A percentile compares a stretch with the other conserved stretches of the same genome.
These are phyloP conservation scores for Norana najaformis DNA, from an alignment of 2,888 invertebrate species.

Conservation along the genomic window DNA sequence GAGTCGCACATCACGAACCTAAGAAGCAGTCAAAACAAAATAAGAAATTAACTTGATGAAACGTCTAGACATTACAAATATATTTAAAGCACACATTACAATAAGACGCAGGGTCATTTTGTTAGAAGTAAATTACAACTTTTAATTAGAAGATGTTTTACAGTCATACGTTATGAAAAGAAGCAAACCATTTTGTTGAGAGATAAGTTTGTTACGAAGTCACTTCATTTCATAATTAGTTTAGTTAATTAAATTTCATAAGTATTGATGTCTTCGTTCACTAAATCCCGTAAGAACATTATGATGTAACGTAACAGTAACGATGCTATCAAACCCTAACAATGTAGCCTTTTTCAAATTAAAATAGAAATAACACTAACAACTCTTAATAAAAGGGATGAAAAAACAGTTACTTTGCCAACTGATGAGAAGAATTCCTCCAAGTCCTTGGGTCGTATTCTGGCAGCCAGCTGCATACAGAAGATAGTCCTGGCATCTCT, in stretches of 20 bases:
- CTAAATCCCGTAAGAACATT: neutral
- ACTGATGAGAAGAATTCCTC: slow-evolving; percentile 99
- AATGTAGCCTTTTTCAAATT: neutral
- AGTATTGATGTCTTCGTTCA: too few relatives aligned
- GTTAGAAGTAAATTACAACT: neutral
- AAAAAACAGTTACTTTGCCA: slow-evolving; percentile 76
- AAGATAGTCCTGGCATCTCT: slow-evolving; percentile 97
- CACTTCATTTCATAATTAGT: neutral
- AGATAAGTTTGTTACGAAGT: too few relatives aligned
- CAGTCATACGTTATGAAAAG: neutral
- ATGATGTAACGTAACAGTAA: neutral
- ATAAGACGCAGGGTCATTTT: neutral
- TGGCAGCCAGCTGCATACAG: slow-evolving; percentile 95
- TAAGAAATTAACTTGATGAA: neutral
- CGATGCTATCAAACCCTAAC: neutral
- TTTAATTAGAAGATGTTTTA: neutral
- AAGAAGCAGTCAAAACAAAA: neutral
- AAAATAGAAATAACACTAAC: slow-evolving; percentile 14
- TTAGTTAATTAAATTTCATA: neutral
- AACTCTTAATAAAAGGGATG: neutral
- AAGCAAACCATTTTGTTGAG: too few relatives aligned
- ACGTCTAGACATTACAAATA: neutral
- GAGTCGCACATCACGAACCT: slow-evolving; percentile 88
- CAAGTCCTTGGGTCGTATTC: slow-evolving; percentile 87
- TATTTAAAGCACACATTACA: neutral